A percentile compares a stretch with the other conserved stretches of the same genome.
Conservation (phyloP, 2,797 vertebrate species). For the Pelobates cultripes region DNA sequence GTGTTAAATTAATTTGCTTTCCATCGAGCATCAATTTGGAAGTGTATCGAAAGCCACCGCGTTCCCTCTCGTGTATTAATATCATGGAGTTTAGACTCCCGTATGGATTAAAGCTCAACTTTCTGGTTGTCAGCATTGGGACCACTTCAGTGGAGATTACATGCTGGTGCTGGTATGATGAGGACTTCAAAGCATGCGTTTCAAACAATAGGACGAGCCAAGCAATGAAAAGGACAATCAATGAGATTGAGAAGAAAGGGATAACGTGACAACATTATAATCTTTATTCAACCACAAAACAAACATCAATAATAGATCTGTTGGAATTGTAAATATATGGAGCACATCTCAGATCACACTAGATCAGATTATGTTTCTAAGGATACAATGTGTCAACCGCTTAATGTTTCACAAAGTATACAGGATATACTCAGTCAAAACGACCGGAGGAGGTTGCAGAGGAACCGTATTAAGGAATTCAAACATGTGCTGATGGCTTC, state of each 20-base stretch:
- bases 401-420: too few species aligned
- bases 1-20: slow-evolving; percentile 28
- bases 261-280: not conserved
- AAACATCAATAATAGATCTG: not conserved
- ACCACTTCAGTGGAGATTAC: not conserved
- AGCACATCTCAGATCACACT: too few species aligned
- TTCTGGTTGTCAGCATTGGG: not conserved
- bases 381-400: too few species aligned
- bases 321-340: too few species aligned
- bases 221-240: not conserved
- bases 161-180: not conserved
- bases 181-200: too few species aligned
- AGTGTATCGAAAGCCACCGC: not conserved
- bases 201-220: not conserved
- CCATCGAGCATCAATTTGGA: not conserved
- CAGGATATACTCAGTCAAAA: too few species aligned
- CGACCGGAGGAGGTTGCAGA: too few species aligned
- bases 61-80: not conserved
- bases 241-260: not conserved
- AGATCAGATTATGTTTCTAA: too few species aligned
- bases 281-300: not conserved
- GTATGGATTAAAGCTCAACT: not conserved
- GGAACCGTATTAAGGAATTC: too few species aligned
- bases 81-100: not conserved
- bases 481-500: too few species aligned